A percentile compares a stretch with the other conserved stretches of the same genome.
These are phyloP conservation scores for Parotia lawesii DNA, from an alignment of 2,113 vertebrate genomes.

Conservation along the genomic window DNA sequence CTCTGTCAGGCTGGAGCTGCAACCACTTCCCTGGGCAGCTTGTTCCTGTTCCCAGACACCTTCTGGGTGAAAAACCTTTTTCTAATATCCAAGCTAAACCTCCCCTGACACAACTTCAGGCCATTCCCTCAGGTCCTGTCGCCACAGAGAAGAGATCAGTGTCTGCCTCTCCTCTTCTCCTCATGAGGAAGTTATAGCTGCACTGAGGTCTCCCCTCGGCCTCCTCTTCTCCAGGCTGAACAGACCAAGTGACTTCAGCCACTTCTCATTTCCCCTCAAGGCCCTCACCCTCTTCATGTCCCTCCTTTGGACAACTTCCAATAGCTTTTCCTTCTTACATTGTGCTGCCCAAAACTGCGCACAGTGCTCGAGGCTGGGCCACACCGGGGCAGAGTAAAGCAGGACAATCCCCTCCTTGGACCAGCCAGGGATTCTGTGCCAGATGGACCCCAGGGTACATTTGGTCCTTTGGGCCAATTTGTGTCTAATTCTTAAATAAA, in stretches of 20 bases:
- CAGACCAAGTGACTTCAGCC: not conserved
- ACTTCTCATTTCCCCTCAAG: not conserved
- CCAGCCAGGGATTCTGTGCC: not conserved
- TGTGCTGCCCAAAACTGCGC: not conserved
- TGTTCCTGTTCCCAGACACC: not conserved
- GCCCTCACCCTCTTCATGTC: not conserved
- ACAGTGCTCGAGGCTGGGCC: accelerated
- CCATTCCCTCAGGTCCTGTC: accelerated
- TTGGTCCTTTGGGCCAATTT: not conserved
- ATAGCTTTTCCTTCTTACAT: not conserved
- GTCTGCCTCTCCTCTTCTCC: not conserved
- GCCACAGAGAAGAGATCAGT: not conserved
- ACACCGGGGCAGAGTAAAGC: no score
- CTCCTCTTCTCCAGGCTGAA: not conserved
- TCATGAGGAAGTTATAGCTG: not conserved
- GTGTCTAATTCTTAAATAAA: not conserved
- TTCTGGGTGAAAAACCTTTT: not conserved
- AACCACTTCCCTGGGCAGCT: not conserved
- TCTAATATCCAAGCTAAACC: not conserved
- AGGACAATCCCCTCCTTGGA: not conserved
- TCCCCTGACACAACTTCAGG: not conserved
- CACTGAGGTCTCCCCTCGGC: not conserved
- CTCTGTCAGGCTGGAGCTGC: not conserved
- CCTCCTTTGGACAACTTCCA: not conserved
- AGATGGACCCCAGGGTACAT: accelerated